Base-by-base conservation (phyloP, 2,888 invertebrate genomes). In the Myopa tessellatipennis region DNA sequence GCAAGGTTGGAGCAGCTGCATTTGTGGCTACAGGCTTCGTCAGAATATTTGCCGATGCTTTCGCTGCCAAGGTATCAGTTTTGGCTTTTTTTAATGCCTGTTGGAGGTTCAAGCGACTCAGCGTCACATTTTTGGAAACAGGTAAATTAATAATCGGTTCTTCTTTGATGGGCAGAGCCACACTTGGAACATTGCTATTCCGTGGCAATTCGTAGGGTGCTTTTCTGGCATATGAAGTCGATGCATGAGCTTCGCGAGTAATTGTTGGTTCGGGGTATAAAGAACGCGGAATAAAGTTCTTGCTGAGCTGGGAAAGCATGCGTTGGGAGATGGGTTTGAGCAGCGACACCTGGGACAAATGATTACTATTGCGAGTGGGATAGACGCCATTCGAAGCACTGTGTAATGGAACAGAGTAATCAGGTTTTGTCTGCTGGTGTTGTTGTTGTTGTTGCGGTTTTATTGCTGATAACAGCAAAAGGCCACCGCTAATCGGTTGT, bases 41-140 rank as follows among this genome's bases (percentile, higher is more conserved):
- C 12, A 74, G 16, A 36, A 83, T 12, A 78, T 40, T 36, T 52
- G 80, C 80, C 16, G 82, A 69, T 58, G 80, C 77, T 40, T 81
- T 77, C 50, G 76, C 78, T 0, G 74, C 78, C 50, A 82, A 71
- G 70, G 81, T 82, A 18, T 81, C 82, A 34, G 82, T 87, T 18
- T 85, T 85, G 0, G 89, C 88, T 36, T 89, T 86, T 34, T 85
- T 87, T 26, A 89, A 74, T 0, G 88, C 89, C 77, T 88, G 85
- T 1, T 86, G 84, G 52, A 89, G 81, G 84, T 88, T 88, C 80
- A 86, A 78, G 3, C 89, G 86, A 77, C 88, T 87, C 61, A 81
- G 82, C 80, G 85, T 86, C 5, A 86, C 86, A 63, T 85, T 84
- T 34, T 82, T 82, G 0, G 84, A 81, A 38, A 82, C 82, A 5